Percentiles rank a stretch among this genome's conserved stretches.
Conservation (phyloP, 2,888 invertebrate genomes). For the Cybosia mesomella region DNA sequence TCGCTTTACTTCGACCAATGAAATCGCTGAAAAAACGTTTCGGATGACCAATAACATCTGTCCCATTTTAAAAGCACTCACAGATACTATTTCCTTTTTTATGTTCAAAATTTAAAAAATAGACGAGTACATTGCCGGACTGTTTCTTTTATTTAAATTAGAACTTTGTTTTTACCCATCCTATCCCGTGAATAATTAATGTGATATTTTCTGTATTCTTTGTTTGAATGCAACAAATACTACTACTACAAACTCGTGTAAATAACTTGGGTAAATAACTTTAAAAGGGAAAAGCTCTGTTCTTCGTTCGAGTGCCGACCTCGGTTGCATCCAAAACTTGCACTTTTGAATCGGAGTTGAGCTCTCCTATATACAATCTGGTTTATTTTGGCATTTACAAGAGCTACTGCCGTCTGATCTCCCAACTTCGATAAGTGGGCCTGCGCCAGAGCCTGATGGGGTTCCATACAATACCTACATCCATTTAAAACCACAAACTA, state of each 20-base stretch:
- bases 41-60: background rate
- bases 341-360: background rate
- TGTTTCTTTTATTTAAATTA: background rate
- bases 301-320: background rate
- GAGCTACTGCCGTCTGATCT: no score
- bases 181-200: background rate
- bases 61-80: no score
- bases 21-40: no score
- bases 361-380: background rate
- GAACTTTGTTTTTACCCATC: conserved; percentile 3
- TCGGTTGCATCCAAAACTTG: background rate
- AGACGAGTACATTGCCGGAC: background rate
- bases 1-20: no score
- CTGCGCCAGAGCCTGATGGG: no score
- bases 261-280: background rate
- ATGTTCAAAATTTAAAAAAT: background rate
- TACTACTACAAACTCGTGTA: no score
- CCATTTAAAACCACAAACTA: no score
- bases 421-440: no score
- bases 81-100: no score
- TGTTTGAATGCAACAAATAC: conserved; percentile 1
- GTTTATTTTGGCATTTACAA: no score
- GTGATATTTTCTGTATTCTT: background rate
- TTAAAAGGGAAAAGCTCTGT: background rate
- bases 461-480: no score